Percentiles rank a stretch among this genome's conserved stretches.
phyloP scores from a whole-genome alignment of 1,140 invertebrate genomes.

The Argopecten irradians region DNA sequence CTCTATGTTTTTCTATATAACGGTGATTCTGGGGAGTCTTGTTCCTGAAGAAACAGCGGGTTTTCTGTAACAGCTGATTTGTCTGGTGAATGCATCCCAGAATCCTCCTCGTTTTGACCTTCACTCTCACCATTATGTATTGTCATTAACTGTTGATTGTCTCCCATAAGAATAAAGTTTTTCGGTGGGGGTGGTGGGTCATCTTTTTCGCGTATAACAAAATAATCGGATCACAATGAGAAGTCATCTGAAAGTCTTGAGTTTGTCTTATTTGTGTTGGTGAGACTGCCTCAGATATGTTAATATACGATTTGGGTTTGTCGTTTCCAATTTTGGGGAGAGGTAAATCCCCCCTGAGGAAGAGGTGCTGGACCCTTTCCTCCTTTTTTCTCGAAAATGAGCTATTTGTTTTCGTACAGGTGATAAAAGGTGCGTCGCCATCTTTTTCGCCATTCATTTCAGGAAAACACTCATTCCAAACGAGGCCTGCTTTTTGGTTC shows the following conservation, averaged over 20 bases:
- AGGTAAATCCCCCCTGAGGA: conserved; percentile 37
- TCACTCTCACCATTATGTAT: neutral
- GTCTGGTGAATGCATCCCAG: neutral
- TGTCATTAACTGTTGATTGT: neutral
- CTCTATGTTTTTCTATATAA: neutral
- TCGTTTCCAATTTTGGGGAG: conserved; percentile 54
- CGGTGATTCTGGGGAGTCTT: neutral
- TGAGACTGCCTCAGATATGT: neutral
- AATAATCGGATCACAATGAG: neutral
- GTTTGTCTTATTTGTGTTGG: conserved; percentile 1
- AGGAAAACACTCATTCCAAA: neutral
- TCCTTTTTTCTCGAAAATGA: conserved; percentile 39
- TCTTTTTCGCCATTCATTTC: neutral
- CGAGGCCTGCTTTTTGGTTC: neutral
- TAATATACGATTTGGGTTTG: conserved; percentile 45
- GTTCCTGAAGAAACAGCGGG: neutral
- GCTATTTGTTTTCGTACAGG: conserved; percentile 44
- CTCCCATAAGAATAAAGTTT: conserved; percentile 1
- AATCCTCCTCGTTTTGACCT: neutral
- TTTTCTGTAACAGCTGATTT: neutral
- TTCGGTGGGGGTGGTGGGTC: neutral
- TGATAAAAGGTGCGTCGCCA: conserved; percentile 22
- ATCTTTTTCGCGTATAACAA: neutral
- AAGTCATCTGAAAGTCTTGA: neutral
- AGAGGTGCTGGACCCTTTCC: conserved; percentile 45